Conservation (phyloP, 2,113 vertebrate species). For the Octodon degus region DNA sequence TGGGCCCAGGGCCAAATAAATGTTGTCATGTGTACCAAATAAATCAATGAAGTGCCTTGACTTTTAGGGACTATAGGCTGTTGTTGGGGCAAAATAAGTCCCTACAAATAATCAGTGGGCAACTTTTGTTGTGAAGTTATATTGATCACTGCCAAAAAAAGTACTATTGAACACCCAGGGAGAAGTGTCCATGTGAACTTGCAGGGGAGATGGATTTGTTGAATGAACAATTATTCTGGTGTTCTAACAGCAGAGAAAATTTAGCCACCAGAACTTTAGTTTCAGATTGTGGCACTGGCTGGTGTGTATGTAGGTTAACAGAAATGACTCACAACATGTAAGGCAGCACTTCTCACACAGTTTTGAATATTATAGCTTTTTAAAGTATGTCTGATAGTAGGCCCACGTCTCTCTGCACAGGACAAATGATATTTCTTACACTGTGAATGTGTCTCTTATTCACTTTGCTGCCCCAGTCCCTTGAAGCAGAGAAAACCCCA, state of each 20-base stretch:
- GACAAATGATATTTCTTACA: constrained; percentile 71
- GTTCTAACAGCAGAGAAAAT: constrained; percentile 75
- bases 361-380: constrained; percentile 72
- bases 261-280: constrained; percentile 68
- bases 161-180: constrained; percentile 76
- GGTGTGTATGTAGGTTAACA: constrained; percentile 84
- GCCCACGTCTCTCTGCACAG: constrained; percentile 67
- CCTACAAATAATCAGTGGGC: constrained; percentile 69
- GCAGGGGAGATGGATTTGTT: constrained; percentile 58
- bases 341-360: constrained; percentile 70
- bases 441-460: constrained; percentile 45
- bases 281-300: constrained; percentile 81
- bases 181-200: constrained; percentile 49
- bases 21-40: constrained; percentile 76
- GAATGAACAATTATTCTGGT: constrained; percentile 58
- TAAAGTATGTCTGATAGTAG: constrained; percentile 56
- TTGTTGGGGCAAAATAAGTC: constrained; percentile 78
- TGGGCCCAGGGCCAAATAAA: constrained; percentile 80
- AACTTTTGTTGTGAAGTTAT: constrained; percentile 70
- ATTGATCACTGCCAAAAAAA: constrained; percentile 75
- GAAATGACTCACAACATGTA: constrained; percentile 84
- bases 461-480: constrained; percentile 54
- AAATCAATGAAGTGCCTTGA: constrained; percentile 82
- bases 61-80: constrained; percentile 74
- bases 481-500: constrained; percentile 57